A percentile compares a stretch with the other conserved stretches of the same genome.
These are phyloP conservation scores for Napeogenes sylphis DNA, from an alignment of 2,888 invertebrate genomes.

Conservation along the genomic window DNA sequence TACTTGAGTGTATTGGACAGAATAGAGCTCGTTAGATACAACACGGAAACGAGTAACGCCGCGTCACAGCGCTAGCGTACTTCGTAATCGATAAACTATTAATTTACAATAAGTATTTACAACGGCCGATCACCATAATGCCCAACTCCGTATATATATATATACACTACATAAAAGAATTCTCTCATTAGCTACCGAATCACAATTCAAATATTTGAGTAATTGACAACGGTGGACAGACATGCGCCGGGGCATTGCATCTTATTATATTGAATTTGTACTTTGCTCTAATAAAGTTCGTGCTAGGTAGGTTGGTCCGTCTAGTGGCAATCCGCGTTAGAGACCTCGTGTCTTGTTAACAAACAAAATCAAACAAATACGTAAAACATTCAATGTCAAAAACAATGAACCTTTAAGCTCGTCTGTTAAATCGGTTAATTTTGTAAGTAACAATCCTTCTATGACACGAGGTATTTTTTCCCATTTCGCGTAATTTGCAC, in stretches of 20 bases:
- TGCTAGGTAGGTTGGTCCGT: conserved; percentile 70
- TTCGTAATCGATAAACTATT: conserved; percentile 65
- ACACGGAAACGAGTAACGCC: conserved; percentile 40
- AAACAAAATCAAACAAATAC: conserved; percentile 2
- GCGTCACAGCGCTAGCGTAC: conserved; percentile 35
- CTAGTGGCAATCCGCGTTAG: conserved; percentile 55
- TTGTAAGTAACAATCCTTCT: conserved; percentile 9
- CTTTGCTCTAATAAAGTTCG: conserved; percentile 69
- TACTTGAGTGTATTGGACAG: conserved; percentile 72
- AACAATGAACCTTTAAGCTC: conserved; percentile 23
- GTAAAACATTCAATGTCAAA: conserved; percentile 16
- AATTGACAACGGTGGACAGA: conserved; percentile 78
- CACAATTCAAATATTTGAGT: conserved; percentile 77
- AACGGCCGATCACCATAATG: conserved; percentile 45
- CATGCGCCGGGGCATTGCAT: conserved; percentile 73
- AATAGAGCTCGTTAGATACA: conserved; percentile 61
- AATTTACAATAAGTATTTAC: conserved; percentile 75
- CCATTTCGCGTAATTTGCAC: conserved; percentile 38
- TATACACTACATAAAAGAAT: conserved; percentile 75
- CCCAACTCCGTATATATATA: conserved; percentile 76
- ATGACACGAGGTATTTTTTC: conserved; percentile 32
- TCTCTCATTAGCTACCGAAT: conserved; percentile 77
- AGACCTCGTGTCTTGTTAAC: background rate
- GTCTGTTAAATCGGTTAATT: conserved; percentile 16
- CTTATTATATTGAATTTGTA: conserved; percentile 72